phyloP scores from a whole-genome alignment of 2,113 vertebrate genomes.

The Nycticryphes semicollaris region DNA sequence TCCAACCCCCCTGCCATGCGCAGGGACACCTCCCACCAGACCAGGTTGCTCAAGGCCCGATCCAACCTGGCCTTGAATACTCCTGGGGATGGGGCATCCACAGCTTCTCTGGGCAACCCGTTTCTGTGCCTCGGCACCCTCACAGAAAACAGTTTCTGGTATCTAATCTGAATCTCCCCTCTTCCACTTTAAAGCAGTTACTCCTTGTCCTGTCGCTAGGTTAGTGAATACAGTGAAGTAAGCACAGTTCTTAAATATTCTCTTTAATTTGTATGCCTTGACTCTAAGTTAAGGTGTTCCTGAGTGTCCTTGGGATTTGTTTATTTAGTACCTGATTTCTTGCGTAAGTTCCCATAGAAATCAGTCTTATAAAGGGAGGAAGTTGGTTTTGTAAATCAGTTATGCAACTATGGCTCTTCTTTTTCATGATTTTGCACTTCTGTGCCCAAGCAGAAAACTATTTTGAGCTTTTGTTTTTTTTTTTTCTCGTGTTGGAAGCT shows the following conservation, averaged over 20 bases:
- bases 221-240: neutral
- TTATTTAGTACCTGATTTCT: slow-evolving; percentile 9
- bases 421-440: neutral
- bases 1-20: too few species aligned
- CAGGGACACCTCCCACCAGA: too few species aligned
- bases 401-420: neutral
- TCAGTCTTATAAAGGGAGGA: slow-evolving; percentile 1
- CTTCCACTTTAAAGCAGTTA: too few species aligned
- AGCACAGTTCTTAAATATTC: neutral
- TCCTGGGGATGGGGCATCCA: too few species aligned
- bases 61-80: too few species aligned
- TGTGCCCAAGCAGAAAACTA: neutral
- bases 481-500: neutral
- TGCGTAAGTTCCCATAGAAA: neutral
- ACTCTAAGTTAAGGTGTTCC: neutral
- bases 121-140: too few species aligned
- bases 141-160: too few species aligned
- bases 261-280: neutral
- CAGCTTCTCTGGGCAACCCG: too few species aligned
- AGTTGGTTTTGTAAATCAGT: slow-evolving; percentile 36
- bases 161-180: too few species aligned
- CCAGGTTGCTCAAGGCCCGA: too few species aligned
- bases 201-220: too few species aligned
- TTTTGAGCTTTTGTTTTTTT: neutral
- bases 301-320: neutral